Conservation (phyloP, 2,888 invertebrate species). For the Cheilosia pagana region DNA sequence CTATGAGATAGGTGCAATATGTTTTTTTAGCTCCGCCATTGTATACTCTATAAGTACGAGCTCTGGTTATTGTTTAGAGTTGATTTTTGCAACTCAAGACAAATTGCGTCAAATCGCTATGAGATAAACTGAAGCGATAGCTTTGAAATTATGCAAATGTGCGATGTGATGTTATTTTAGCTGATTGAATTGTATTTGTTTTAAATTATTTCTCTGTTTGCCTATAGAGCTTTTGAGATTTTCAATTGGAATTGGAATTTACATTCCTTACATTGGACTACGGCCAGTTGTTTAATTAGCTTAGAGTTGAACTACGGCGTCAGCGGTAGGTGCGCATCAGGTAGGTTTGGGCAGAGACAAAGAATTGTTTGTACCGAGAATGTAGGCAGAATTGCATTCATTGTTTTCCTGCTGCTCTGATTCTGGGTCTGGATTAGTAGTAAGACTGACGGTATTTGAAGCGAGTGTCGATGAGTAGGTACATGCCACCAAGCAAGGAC, state of each 20-base stretch:
- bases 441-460: no score
- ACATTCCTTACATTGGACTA: background rate
- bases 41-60: constrained; percentile 36
- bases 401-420: no score
- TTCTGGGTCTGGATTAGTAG: no score
- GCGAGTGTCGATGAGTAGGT: no score
- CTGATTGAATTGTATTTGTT: constrained; percentile 45
- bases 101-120: constrained; percentile 70
- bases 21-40: constrained; percentile 59
- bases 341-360: no score
- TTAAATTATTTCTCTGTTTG: constrained; percentile 1
- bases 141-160: constrained; percentile 56
- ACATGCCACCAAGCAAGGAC: no score
- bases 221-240: background rate
- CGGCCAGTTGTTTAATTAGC: no score
- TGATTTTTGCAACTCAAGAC: constrained; percentile 69
- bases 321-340: no score
- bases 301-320: no score
- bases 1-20: constrained; percentile 72
- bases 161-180: constrained; percentile 52
- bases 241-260: background rate
- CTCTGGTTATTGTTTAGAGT: constrained; percentile 53
- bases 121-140: constrained; percentile 67
- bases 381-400: no score
- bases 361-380: no score